Evolutionary conservation across 2,888 invertebrate species (phyloP), one percentile per base, ranked within the genome.

Genomic region (Azorinus chamasolen): DNA sequence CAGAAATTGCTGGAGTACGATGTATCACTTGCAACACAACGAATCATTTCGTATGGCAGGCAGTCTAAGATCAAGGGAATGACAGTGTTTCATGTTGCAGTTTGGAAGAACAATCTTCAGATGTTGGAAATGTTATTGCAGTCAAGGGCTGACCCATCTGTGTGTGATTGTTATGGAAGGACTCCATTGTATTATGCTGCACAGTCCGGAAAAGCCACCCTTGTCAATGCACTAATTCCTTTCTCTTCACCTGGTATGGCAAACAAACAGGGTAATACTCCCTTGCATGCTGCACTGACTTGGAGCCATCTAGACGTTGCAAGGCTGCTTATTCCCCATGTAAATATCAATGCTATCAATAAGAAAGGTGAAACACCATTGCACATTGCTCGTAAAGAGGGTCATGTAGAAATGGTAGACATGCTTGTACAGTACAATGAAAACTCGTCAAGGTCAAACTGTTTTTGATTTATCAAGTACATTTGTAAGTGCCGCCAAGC

Each of bases 51-150:
- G 2, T 78, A 70, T 53, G 70, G 78, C 4, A 45, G 18, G 22
- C 51, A 39, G 16, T 69, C 72, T 10, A 20, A 20, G 5, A 45
- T 73, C 16, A 64, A 62, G 48, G 77, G 71, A 5, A 69, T 65
- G 64, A 61, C 55, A 0, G 43, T 78, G n/a, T 69, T 64, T 46
- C 78, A 78, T 20, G 27, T 73, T 37, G 78, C 78, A 18, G 51
- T 69, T 14, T 59, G 69, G 64, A 78, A 69, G 25, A 51, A 78
- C 18, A 57, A 73, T 45, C 27, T 12, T 14, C n/a, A 45, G 6
- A n/a, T 72, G 27, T 32, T 77, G 16, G 54, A 72, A 45, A 18
- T 41, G 0, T 50, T 77, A 2, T 45, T 77, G 18, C 22, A 39
- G 10, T 25, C 58, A 32, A 45, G 45, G 12, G 57, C 32, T 14